Conservation (phyloP, 2,888 invertebrate genomes). For the Erebia epiphron region DNA sequence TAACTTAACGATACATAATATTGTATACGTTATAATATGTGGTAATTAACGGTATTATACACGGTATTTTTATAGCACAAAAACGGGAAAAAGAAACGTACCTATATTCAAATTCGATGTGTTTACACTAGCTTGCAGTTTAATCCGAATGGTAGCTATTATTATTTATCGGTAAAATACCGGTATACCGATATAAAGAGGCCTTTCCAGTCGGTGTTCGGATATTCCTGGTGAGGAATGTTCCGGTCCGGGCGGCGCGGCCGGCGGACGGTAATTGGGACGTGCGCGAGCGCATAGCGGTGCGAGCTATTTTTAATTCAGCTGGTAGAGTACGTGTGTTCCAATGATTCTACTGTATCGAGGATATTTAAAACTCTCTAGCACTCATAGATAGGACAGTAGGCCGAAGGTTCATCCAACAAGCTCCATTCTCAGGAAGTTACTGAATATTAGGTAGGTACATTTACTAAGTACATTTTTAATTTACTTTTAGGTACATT, state of each 20-base stretch:
- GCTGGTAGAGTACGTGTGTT: constrained; percentile 56
- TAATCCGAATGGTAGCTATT: background rate
- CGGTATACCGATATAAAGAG: constrained; percentile 33
- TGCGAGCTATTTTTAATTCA: constrained; percentile 66
- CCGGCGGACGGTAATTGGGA: constrained; percentile 73
- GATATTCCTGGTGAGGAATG: constrained; percentile 51
- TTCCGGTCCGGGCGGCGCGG: constrained; percentile 65
- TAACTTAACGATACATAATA: no score
- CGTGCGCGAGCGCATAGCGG: constrained; percentile 55
- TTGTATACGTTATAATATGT: no score
- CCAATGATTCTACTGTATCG: background rate
- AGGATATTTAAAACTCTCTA: background rate
- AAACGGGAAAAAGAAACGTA: background rate
- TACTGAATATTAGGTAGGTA: no score
- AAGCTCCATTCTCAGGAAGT: no score
- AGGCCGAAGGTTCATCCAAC: no score
- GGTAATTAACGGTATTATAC: no score
- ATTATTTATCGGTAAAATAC: background rate
- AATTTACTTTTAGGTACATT: no score
- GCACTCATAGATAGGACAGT: background rate
- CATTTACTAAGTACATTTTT: no score
- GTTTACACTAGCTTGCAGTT: background rate
- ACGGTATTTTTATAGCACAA: background rate
- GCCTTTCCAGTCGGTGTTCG: constrained; percentile 75
- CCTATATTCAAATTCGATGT: background rate